Conservation (phyloP, 2,113 vertebrate species). For the Perccottus glenii region DNA sequence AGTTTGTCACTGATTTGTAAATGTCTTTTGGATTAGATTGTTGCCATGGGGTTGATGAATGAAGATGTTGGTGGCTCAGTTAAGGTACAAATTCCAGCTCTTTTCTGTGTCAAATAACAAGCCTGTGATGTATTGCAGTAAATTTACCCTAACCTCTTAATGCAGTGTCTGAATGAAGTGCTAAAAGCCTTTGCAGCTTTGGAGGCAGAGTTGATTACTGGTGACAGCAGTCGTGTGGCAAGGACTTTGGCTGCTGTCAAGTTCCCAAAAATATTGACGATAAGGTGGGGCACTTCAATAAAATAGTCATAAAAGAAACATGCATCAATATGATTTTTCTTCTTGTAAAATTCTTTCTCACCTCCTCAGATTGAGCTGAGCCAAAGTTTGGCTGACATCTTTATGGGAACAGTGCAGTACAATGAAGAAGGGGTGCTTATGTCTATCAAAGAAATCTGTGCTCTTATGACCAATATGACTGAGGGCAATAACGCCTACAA, state of each 20-base stretch:
- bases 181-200: conserved; percentile 74
- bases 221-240: conserved; percentile 49
- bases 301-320: not conserved
- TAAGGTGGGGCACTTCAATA: conserved; percentile 42
- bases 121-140: not conserved
- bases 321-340: not conserved
- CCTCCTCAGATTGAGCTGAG: conserved; percentile 66
- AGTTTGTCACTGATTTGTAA: too few species aligned
- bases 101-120: not conserved
- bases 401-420: conserved; percentile 85
- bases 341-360: not conserved
- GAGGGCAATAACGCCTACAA: conserved; percentile 49
- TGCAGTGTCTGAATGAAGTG: conserved; percentile 76
- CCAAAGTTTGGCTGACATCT: conserved; percentile 78
- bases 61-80: conserved; percentile 82
- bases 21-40: conserved; percentile 74
- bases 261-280: conserved; percentile 61
- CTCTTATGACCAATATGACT: conserved; percentile 72
- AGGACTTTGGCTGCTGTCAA: conserved; percentile 80
- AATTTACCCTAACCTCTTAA: not conserved
- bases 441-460: conserved; percentile 76
- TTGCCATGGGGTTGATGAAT: conserved; percentile 79
- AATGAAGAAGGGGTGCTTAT: conserved; percentile 72
- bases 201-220: conserved; percentile 59
- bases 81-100: conserved; percentile 70